Percentiles rank a stretch among this genome's conserved stretches.
These are phyloP conservation scores for Centrocercus urophasianus DNA, from an alignment of 2,113 vertebrate species.

Conservation along the genomic window DNA sequence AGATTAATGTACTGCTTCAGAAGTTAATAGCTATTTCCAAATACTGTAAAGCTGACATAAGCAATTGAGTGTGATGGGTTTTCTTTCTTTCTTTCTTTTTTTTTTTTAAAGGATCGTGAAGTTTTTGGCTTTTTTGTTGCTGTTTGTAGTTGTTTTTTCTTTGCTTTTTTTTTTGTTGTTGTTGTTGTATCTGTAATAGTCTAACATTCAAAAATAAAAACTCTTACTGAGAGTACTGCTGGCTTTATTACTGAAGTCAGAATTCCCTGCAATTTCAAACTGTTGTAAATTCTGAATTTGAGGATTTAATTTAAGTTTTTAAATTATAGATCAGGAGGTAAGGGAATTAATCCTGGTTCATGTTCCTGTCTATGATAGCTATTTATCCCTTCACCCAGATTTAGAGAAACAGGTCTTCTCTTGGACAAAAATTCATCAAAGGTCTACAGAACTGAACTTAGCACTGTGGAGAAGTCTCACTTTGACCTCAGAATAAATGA, in stretches of 20 bases:
- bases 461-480: not conserved
- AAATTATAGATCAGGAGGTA: not conserved
- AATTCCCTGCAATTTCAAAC: not conserved
- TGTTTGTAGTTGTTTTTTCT: no score
- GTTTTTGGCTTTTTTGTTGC: not conserved
- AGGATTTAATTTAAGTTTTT: not conserved
- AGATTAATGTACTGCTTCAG: not conserved
- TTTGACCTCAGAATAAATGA: constrained; percentile 34
- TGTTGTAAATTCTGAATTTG: not conserved
- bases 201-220: not conserved
- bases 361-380: not conserved
- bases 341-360: not conserved
- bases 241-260: not conserved
- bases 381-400: not conserved
- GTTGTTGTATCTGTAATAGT: not conserved
- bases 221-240: not conserved
- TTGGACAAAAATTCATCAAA: not conserved
- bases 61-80: not conserved
- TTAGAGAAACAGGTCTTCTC: not conserved
- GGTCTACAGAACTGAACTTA: not conserved
- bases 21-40: not conserved
- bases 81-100: not conserved
- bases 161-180: no score
- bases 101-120: not conserved
- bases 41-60: not conserved